These are phyloP conservation scores for Vanacampus margaritifer DNA, from an alignment of 2,113 vertebrate genomes.

Conservation along the genomic window DNA sequence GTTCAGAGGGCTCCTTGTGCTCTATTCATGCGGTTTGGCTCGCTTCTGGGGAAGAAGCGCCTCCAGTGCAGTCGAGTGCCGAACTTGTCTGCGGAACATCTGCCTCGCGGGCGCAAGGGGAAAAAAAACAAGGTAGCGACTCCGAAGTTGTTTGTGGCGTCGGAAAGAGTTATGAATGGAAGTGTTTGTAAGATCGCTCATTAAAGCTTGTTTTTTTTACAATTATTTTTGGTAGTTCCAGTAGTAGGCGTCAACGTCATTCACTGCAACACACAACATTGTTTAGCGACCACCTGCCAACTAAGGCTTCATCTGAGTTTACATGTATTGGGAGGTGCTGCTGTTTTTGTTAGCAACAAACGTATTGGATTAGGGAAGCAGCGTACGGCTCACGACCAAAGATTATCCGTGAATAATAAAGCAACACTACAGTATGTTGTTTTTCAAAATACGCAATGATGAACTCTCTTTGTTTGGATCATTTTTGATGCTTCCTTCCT, in stretches of 20 bases:
- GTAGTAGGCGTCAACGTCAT: neutral
- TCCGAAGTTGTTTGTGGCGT: neutral
- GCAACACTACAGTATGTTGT: too few species aligned
- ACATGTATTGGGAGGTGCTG: neutral
- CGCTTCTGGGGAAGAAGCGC: neutral
- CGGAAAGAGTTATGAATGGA: neutral
- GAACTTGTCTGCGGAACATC: neutral
- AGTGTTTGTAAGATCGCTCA: neutral
- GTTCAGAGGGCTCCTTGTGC: neutral
- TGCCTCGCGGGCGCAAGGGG: neutral
- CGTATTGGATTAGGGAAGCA: neutral
- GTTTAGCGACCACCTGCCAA: neutral
- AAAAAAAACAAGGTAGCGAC: neutral
- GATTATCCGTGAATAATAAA: neutral
- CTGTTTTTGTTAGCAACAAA: neutral
- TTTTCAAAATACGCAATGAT: neutral
- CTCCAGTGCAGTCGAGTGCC: neutral
- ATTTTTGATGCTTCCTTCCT: neutral
- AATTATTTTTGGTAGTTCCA: neutral
- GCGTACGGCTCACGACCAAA: neutral
- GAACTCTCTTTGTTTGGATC: neutral
- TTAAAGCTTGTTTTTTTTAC: neutral
- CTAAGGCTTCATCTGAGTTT: neutral
- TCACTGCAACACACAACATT: neutral
- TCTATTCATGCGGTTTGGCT: neutral